phyloP scores from a whole-genome alignment of 2,113 vertebrate species.

The Elgaria multicarinata region DNA sequence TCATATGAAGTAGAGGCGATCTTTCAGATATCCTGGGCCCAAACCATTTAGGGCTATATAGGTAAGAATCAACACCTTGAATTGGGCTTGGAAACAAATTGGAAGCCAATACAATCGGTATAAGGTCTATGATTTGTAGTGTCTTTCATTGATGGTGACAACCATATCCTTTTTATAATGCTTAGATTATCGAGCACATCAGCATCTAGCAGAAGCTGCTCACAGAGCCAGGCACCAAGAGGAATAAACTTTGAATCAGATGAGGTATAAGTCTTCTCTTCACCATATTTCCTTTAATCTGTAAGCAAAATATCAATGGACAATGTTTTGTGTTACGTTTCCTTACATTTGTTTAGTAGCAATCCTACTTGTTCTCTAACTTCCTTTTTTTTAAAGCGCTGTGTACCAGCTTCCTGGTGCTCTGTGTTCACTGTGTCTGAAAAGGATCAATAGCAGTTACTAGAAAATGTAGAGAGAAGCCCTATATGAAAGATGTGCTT shows the following conservation, averaged over 20 bases:
- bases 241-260: conserved; percentile 87
- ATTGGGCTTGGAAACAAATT: not conserved
- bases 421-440: not conserved
- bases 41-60: not conserved
- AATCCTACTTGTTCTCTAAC: not conserved
- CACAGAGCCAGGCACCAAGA: conserved; percentile 82
- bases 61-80: not conserved
- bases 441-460: not conserved
- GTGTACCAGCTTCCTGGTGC: not conserved
- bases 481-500: not conserved
- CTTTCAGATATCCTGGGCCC: not conserved
- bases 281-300: not conserved
- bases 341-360: not conserved
- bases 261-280: conserved; percentile 76
- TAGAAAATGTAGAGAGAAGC: not conserved
- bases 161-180: not conserved
- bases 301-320: not conserved
- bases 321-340: not conserved
- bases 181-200: conserved; percentile 59
- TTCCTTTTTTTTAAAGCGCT: too few species aligned
- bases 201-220: conserved; percentile 70
- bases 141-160: not conserved
- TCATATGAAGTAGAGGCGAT: not conserved
- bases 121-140: not conserved
- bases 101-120: not conserved